phyloP scores from a whole-genome alignment of 2,113 vertebrate species.

The Polypterus senegalus region DNA sequence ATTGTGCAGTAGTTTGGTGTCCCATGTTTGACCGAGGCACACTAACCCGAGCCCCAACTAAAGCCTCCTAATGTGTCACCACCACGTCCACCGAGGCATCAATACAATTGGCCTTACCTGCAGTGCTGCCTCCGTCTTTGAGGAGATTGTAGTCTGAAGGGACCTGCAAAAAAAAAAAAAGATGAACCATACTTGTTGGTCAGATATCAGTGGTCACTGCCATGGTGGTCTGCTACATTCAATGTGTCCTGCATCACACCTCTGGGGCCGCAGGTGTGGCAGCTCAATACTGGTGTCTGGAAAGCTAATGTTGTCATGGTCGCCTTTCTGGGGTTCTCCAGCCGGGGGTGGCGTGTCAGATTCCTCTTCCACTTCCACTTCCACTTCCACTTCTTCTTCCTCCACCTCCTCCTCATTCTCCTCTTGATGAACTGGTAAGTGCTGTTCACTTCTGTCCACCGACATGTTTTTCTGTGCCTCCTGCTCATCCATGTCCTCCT shows the following conservation, averaged over 20 bases:
- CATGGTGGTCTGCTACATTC: too few species aligned
- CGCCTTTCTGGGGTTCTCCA: conserved; percentile 29
- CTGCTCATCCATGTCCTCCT: conserved; percentile 24
- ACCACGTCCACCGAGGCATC: too few species aligned
- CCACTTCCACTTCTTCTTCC: conserved; percentile 12
- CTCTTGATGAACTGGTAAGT: not conserved
- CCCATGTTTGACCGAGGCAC: too few species aligned
- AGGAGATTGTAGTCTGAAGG: conserved; percentile 26
- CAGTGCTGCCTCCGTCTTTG: too few species aligned
- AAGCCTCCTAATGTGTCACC: too few species aligned
- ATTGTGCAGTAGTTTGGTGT: too few species aligned
- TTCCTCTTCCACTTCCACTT: conserved; percentile 16
- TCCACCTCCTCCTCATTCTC: conserved; percentile 3
- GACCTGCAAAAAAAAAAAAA: conserved; percentile 30
- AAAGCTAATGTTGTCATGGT: conserved; percentile 39
- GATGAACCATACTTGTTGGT: too few species aligned
- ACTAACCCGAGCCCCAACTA: too few species aligned
- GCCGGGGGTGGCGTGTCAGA: not conserved
- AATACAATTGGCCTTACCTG: too few species aligned
- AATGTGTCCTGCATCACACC: conserved; percentile 36
- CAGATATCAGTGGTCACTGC: not conserved
- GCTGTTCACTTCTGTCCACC: conserved; percentile 7
- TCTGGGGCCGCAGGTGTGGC: conserved; percentile 74
- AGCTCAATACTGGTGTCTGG: conserved; percentile 85
- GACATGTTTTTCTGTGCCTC: not conserved